Evolutionary conservation across 2,888 invertebrate species (phyloP).

Genomic region (Ennomos quercinarius): DNA sequence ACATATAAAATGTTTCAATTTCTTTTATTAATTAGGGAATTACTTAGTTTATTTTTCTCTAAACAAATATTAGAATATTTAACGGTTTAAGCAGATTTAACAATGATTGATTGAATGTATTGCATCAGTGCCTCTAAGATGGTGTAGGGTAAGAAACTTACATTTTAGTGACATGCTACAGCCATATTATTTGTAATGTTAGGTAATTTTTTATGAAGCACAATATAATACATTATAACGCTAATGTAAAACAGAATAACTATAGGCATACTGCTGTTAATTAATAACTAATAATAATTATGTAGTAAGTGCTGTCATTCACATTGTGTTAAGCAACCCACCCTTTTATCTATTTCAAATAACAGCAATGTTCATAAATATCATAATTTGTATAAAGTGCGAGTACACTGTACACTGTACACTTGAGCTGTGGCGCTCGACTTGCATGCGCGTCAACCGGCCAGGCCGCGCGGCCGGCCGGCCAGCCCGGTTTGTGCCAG

Average conservation of each 20-base stretch:
- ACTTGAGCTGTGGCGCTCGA: too few relatives aligned
- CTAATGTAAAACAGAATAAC: constrained; percentile 1
- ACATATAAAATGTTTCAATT: too few relatives aligned
- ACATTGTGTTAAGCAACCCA: neutral
- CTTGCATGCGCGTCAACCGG: too few relatives aligned
- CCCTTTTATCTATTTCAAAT: neutral
- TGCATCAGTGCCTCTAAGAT: constrained; percentile 18
- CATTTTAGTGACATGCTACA: constrained; percentile 16
- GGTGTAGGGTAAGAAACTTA: constrained; percentile 1
- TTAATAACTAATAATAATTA: neutral
- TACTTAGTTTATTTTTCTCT: too few relatives aligned
- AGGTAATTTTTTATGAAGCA: constrained; percentile 12
- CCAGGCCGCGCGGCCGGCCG: too few relatives aligned
- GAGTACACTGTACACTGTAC: too few relatives aligned
- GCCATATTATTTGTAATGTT: constrained; percentile 32
- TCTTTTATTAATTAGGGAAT: too few relatives aligned
- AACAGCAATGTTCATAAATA: too few relatives aligned
- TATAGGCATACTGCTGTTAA: neutral
- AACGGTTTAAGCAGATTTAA: neutral
- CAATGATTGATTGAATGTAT: neutral
- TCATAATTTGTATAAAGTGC: too few relatives aligned
- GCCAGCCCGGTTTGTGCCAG: neutral
- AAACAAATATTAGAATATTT: too few relatives aligned
- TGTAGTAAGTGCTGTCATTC: constrained; percentile 9
- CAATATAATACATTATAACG: constrained; percentile 7